phyloP scores from a whole-genome alignment of 2,113 vertebrate genomes.

The Aphyosemion australe region DNA sequence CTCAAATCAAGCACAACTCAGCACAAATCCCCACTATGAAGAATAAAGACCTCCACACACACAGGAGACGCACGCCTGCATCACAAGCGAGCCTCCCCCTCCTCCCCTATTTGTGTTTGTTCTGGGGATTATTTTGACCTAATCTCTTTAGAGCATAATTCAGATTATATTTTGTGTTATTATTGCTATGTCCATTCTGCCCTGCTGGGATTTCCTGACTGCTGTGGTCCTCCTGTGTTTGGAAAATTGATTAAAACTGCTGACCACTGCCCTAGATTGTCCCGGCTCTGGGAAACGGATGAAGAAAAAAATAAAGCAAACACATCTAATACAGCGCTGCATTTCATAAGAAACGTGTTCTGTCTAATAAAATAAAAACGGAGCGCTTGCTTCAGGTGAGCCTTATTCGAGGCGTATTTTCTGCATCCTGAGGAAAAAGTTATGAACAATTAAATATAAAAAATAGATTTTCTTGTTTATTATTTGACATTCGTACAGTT shows the following conservation, averaged over 20 bases:
- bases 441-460: conserved; percentile 8
- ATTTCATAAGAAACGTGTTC: conserved; percentile 50
- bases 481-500: conserved; percentile 21
- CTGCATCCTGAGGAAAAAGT: not conserved
- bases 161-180: conserved; percentile 82
- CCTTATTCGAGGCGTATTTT: not conserved
- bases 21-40: conserved; percentile 52
- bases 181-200: conserved; percentile 76
- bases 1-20: conserved; percentile 51
- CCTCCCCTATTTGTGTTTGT: conserved; percentile 72
- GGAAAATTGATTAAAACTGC: conserved; percentile 82
- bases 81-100: conserved; percentile 45
- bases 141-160: conserved; percentile 84
- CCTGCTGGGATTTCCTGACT: conserved; percentile 66
- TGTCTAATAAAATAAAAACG: conserved; percentile 22
- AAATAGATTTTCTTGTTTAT: conserved; percentile 11
- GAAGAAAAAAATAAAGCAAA: conserved; percentile 56
- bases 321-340: conserved; percentile 31
- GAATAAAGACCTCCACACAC: conserved; percentile 35
- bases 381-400: not conserved
- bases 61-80: conserved; percentile 22
- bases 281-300: conserved; percentile 50
- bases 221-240: conserved; percentile 59
- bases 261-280: conserved; percentile 77
- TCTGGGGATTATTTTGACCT: conserved; percentile 78